Base-by-base conservation (phyloP, 2,888 invertebrate species). In the Dromius quadrimaculatus region DNA sequence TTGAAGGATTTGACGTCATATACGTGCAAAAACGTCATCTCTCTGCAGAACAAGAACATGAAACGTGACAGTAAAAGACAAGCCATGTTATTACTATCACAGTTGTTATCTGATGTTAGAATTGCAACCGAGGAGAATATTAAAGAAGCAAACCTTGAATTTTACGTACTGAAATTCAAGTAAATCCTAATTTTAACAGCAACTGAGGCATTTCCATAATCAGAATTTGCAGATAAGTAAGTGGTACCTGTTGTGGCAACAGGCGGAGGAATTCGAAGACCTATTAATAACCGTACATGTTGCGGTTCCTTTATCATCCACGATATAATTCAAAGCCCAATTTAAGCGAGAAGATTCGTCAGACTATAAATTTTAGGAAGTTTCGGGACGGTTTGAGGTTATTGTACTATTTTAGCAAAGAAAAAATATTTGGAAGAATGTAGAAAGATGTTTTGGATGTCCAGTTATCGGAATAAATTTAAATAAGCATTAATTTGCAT, bases 1-100 rank as follows among this genome's bases (percentile, higher is more conserved):
- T n/a, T n/a, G n/a, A n/a, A n/a, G n/a, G n/a, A n/a, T n/a, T n/a
- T n/a, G n/a, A n/a, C n/a, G n/a, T n/a, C n/a, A n/a, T n/a, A n/a
- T n/a, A n/a, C n/a, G n/a, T n/a, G n/a, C n/a, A n/a, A n/a, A n/a
- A n/a, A 32, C 32, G 32, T 32, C 8, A 32, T 9, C 32, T 6
- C 32, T n/a, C 34, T 2, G 34, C 2, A 8, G 2, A 34, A 34
- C 34, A 6, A 11, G 36, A 36, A 36, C 36, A 8, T n/a, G n/a
- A 36, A 36, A 36, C 36, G 36, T 36, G 36, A 36, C 36, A 36
- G 36, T 36, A n/a, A 36, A 11, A 11, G 36, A 36, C 36, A 36
- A 36, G 36, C n/a, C 36, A 36, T 8, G 36, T 36, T 36, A n/a
- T 36, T n/a, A 9, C 9, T 36, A 36, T 36, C 36, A 9, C 2